These are phyloP conservation scores for Caenorhabditis sp. DNA, from an alignment of 2,888 invertebrate genomes.

Conservation along the genomic window DNA sequence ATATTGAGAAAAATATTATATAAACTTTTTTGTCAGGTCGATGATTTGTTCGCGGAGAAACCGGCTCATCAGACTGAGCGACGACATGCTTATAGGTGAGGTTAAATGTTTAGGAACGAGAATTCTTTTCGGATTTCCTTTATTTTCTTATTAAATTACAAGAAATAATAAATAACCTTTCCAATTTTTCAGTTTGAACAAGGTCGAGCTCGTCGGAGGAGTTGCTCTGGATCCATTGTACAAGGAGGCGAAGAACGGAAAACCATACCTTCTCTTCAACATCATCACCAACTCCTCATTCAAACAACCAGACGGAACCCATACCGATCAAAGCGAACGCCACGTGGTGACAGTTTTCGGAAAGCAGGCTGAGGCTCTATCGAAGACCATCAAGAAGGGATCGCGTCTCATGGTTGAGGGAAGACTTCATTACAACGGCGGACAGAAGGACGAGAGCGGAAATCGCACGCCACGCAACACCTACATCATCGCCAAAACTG, in stretches of 20 bases:
- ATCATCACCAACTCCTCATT: constrained; percentile 75
- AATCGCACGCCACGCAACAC: constrained; percentile 72
- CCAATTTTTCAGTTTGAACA: constrained; percentile 72
- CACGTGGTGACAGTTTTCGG: constrained; percentile 77
- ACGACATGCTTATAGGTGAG: constrained; percentile 63
- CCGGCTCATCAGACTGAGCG: constrained; percentile 41
- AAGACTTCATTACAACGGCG: constrained; percentile 76
- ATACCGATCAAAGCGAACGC: constrained; percentile 60
- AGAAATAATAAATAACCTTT: not conserved
- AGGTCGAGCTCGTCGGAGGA: constrained; percentile 78
- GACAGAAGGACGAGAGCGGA: constrained; percentile 72
- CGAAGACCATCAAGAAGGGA: constrained; percentile 71
- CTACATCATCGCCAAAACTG: constrained; percentile 71
- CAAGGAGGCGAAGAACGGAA: constrained; percentile 70
- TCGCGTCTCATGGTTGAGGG: constrained; percentile 76
- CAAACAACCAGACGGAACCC: constrained; percentile 57
- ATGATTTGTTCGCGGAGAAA: constrained; percentile 70
- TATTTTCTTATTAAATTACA: too few relatives aligned
- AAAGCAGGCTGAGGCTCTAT: constrained; percentile 65
- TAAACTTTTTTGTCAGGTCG: constrained; percentile 29
- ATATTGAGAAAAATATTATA: not conserved
- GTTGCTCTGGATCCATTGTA: constrained; percentile 74
- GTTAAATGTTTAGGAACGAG: too few relatives aligned
- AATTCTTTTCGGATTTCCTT: too few relatives aligned
- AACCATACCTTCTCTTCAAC: constrained; percentile 73